Conservation (phyloP, 1,140 invertebrate species). For the Pogonus chalceus region DNA sequence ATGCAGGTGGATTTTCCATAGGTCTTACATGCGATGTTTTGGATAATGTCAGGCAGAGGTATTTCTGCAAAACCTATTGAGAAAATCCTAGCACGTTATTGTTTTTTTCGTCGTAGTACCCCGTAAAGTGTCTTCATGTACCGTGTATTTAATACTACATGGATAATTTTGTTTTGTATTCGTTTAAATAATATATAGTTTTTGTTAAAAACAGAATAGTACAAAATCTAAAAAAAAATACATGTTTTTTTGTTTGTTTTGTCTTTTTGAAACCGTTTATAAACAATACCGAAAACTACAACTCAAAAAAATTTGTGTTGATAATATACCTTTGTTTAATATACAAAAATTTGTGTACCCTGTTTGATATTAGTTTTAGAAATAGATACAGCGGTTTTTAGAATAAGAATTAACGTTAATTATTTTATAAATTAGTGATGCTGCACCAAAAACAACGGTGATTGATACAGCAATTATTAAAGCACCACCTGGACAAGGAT, state of each 20-base stretch:
- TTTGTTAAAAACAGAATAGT: neutral
- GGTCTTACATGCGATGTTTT: constrained; percentile 57
- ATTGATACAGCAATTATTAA: constrained; percentile 70
- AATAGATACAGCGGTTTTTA: too few species aligned
- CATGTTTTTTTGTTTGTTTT: constrained; percentile 13
- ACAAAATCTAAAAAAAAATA: too few species aligned
- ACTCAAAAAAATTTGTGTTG: too few species aligned
- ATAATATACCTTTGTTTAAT: too few species aligned
- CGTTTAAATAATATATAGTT: constrained; percentile 3
- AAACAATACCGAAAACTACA: too few species aligned
- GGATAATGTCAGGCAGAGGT: constrained; percentile 54
- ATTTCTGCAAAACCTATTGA: constrained; percentile 16
- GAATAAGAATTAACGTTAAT: constrained; percentile 6
- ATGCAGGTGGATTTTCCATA: constrained; percentile 65
- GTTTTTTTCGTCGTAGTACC: too few species aligned
- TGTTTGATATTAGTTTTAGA: too few species aligned
- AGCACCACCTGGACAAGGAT: constrained; percentile 75
- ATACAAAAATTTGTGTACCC: too few species aligned
- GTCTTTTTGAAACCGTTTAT: constrained; percentile 1
- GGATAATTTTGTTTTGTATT: neutral
- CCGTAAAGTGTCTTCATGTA: neutral
- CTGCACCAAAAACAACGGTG: constrained; percentile 59
- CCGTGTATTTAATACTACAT: neutral
- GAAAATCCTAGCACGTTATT: neutral
- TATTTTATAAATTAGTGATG: constrained; percentile 49